Percentiles rank a stretch among this genome's conserved stretches.
Evolutionary conservation across 2,113 vertebrate species (phyloP).

Genomic region (Terrapene triunguis): DNA sequence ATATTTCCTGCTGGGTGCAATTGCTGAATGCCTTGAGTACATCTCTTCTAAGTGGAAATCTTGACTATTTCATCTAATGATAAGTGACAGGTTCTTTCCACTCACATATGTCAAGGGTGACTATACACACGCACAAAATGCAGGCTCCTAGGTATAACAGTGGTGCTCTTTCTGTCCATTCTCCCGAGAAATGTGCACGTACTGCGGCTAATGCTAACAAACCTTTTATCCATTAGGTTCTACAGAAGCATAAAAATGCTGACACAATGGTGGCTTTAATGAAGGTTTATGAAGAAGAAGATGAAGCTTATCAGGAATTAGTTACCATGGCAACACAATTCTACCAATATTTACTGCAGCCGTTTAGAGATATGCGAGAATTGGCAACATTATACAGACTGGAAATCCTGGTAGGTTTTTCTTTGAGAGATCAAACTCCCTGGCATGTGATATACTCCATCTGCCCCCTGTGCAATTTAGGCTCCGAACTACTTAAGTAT

Average conservation of each 20-base stretch:
- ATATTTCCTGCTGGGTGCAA: neutral
- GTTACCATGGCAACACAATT: slow-evolving; percentile 89
- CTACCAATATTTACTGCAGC: slow-evolving; percentile 95
- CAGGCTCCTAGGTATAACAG: neutral
- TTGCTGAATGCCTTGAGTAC: neutral
- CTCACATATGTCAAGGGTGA: neutral
- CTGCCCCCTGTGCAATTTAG: slow-evolving; percentile 21
- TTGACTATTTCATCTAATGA: neutral
- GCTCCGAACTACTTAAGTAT: neutral
- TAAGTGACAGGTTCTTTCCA: neutral
- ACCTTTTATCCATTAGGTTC: slow-evolving; percentile 82
- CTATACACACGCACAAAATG: rapidly evolving
- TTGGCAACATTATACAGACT: slow-evolving; percentile 91
- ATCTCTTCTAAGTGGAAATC: neutral
- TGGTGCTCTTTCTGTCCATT: neutral
- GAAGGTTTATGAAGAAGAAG: slow-evolving; percentile 90
- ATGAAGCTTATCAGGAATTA: slow-evolving; percentile 88
- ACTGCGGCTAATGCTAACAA: neutral
- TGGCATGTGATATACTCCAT: neutral
- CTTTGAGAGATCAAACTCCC: neutral
- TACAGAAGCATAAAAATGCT: slow-evolving; percentile 84
- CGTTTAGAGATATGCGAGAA: slow-evolving; percentile 95
- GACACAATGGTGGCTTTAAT: slow-evolving; percentile 89
- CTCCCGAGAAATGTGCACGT: neutral
- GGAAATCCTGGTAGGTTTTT: slow-evolving; percentile 89